Conservation (phyloP, 1,140 invertebrate species). For the Phymastichus coffea region DNA sequence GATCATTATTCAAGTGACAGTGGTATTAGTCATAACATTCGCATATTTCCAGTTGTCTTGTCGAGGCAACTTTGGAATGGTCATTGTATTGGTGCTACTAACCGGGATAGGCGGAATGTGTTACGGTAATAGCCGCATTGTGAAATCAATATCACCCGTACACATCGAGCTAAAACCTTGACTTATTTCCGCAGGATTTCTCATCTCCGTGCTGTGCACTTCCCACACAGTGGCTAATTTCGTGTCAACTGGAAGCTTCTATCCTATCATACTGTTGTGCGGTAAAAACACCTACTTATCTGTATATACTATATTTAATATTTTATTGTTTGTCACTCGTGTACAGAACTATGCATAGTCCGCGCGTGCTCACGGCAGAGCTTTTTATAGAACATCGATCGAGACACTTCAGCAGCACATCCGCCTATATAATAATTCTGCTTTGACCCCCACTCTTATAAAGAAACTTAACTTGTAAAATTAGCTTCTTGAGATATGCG, state of each 20-base stretch:
- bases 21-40: constrained; percentile 64
- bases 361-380: no score
- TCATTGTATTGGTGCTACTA: constrained; percentile 60
- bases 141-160: no score
- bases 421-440: no score
- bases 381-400: no score
- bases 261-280: constrained; percentile 79
- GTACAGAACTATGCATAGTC: no score
- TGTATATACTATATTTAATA: no score
- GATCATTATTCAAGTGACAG: constrained; percentile 67
- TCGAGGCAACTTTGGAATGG: constrained; percentile 60
- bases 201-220: constrained; percentile 76
- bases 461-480: no score
- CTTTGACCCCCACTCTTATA: no score
- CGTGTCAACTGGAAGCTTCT: constrained; percentile 81
- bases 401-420: no score
- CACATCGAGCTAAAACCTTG: no score
- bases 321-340: no score
- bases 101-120: constrained; percentile 70
- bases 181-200: constrained; percentile 65
- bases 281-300: constrained; percentile 58
- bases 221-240: constrained; percentile 81
- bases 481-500: no score
- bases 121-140: constrained; percentile 59
- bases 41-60: constrained; percentile 62